phyloP scores from a whole-genome alignment of 2,888 invertebrate species.

The Leptopterna dolabrata region DNA sequence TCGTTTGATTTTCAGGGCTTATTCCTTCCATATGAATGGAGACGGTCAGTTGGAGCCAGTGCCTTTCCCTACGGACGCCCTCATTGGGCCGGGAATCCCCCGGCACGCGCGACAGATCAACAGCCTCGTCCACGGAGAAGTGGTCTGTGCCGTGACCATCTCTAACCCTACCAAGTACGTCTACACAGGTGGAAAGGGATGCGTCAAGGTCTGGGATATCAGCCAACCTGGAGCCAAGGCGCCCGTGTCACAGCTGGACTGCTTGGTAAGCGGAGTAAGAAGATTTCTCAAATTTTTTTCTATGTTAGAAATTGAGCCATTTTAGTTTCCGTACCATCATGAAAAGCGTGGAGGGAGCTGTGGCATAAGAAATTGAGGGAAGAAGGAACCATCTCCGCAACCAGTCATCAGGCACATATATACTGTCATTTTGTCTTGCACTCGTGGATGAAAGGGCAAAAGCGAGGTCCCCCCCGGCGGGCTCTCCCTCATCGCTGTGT shows the following conservation, averaged over 20 bases:
- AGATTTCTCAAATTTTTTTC: background rate
- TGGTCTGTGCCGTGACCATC: constrained; percentile 97
- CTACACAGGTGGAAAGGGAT: constrained; percentile 98
- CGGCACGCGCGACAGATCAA: constrained; percentile 90
- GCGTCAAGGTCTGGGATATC: constrained; percentile 89
- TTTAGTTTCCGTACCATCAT: too few species aligned
- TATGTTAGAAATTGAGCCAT: background rate
- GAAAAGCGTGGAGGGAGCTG: too few species aligned
- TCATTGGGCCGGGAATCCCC: constrained; percentile 93
- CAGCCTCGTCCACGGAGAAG: constrained; percentile 93
- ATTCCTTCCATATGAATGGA: constrained; percentile 92
- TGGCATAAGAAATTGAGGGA: too few species aligned
- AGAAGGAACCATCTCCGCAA: too few species aligned
- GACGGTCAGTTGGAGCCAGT: constrained; percentile 91
- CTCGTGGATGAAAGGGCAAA: too few species aligned
- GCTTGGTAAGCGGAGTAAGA: constrained; percentile 72
- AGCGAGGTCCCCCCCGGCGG: too few species aligned
- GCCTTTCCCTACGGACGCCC: constrained; percentile 93
- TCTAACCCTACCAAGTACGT: constrained; percentile 88
- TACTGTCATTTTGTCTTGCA: too few species aligned
- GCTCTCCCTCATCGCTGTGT: too few species aligned
- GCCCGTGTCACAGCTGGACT: constrained; percentile 87
- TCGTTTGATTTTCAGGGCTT: constrained; percentile 74
- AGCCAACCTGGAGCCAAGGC: constrained; percentile 80
- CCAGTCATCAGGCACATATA: too few species aligned